Conservation (phyloP, 1,140 invertebrate genomes). For the Drosophila kurseongensis region DNA sequence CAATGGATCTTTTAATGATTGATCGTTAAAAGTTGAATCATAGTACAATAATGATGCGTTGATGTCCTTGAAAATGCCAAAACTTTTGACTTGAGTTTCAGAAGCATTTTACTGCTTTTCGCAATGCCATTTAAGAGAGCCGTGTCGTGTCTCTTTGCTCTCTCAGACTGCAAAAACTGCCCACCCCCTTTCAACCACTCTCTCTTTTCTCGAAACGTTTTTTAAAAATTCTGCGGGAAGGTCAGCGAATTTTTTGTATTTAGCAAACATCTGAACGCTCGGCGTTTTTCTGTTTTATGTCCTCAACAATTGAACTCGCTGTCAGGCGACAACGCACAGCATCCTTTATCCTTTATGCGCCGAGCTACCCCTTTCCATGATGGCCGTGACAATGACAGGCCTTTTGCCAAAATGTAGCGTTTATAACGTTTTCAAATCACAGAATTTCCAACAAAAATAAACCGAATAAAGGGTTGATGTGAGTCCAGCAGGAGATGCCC, state of each 20-base stretch:
- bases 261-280: constrained; percentile 41
- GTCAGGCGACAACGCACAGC: constrained; percentile 52
- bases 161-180: background rate
- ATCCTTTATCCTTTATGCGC: constrained; percentile 59
- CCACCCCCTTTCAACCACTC: constrained; percentile 7
- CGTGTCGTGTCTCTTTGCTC: constrained; percentile 11
- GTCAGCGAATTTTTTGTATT: constrained; percentile 60
- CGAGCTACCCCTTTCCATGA: constrained; percentile 68
- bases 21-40: constrained; percentile 27
- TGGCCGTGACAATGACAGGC: constrained; percentile 55
- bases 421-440: constrained; percentile 71
- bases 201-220: constrained; percentile 3
- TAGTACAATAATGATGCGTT: constrained; percentile 8
- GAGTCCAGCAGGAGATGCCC: constrained; percentile 41
- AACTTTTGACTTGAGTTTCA: constrained; percentile 30
- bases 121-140: constrained; percentile 58
- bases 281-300: constrained; percentile 57
- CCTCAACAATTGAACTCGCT: constrained; percentile 67
- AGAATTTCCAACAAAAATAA: constrained; percentile 72
- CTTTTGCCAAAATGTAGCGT: constrained; percentile 79
- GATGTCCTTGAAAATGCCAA: constrained; percentile 43
- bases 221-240: constrained; percentile 58
- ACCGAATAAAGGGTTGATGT: constrained; percentile 68
- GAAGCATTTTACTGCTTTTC: constrained; percentile 31
- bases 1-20: constrained; percentile 31